Conservation (phyloP, 2,797 vertebrate species). For the Lophotriccus pileatus region DNA sequence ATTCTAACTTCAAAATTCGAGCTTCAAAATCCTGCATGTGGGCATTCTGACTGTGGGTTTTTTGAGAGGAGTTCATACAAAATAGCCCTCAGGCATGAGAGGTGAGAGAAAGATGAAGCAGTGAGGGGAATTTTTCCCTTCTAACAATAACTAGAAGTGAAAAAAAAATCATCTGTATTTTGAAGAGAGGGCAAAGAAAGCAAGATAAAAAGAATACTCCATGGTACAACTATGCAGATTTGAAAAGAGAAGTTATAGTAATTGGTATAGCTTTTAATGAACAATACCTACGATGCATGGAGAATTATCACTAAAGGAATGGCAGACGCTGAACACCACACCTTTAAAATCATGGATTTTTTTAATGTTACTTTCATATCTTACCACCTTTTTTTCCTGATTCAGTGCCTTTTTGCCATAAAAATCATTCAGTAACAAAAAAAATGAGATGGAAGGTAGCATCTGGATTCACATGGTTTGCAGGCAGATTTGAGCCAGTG, state of each 20-base stretch:
- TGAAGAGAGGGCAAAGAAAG: not conserved
- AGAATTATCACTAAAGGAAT: not conserved
- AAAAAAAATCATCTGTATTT: conserved; percentile 30
- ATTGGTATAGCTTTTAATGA: not conserved
- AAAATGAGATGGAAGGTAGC: not conserved
- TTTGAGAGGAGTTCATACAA: not conserved
- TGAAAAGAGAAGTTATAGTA: conserved; percentile 47
- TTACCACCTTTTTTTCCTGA: not conserved
- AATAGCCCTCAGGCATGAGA: not conserved
- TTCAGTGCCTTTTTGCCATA: not conserved
- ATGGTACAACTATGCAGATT: conserved; percentile 17
- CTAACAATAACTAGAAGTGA: not conserved
- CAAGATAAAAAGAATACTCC: not conserved
- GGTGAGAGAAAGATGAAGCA: not conserved
- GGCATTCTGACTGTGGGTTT: not conserved
- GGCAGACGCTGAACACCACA: not conserved
- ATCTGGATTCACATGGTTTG: not conserved
- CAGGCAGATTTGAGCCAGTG: not conserved
- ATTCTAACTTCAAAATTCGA: not conserved
- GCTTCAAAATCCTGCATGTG: not conserved
- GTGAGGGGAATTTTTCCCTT: not conserved
- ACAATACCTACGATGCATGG: not conserved
- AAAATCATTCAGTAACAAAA: not conserved
- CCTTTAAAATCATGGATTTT: not conserved
- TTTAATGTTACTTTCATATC: not conserved